A percentile compares a stretch with the other conserved stretches of the same genome.
Conservation (phyloP, 2,888 invertebrate species). For the Spialia ferax region DNA sequence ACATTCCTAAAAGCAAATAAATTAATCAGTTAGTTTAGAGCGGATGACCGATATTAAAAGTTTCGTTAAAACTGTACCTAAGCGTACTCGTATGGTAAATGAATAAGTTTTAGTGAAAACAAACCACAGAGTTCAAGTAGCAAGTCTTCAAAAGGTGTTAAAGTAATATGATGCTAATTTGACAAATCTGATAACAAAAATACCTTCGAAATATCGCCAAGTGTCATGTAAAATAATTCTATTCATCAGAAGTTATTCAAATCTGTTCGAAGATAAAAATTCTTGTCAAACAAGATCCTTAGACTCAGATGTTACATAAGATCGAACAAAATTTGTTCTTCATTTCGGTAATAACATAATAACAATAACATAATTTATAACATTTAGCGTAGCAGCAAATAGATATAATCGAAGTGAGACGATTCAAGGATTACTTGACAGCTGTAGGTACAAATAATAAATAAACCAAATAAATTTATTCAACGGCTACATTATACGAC, state of each 20-base stretch:
- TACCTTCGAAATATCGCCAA: not conserved
- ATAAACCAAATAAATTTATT: too few relatives aligned
- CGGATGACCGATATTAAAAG: not conserved
- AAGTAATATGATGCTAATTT: slow-evolving; percentile 1
- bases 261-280: not conserved
- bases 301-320: slow-evolving; percentile 11
- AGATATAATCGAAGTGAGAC: not conserved
- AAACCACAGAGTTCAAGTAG: not conserved
- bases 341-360: not conserved
- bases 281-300: not conserved
- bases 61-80: too few relatives aligned
- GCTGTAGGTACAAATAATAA: slow-evolving; percentile 39
- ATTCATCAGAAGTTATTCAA: not conserved
- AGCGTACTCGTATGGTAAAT: too few relatives aligned
- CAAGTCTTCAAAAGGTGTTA: not conserved
- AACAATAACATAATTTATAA: not conserved
- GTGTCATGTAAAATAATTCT: slow-evolving; percentile 1
- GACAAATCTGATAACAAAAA: not conserved
- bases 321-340: not conserved
- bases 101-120: not conserved
- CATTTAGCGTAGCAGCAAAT: slow-evolving; percentile 3
- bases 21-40: not conserved
- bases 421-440: not conserved
- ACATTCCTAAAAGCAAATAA: not conserved
- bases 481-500: slow-evolving; percentile 52